These are phyloP conservation scores for Hemichromis elongatus DNA, from an alignment of 2,113 vertebrate genomes.

Conservation along the genomic window DNA sequence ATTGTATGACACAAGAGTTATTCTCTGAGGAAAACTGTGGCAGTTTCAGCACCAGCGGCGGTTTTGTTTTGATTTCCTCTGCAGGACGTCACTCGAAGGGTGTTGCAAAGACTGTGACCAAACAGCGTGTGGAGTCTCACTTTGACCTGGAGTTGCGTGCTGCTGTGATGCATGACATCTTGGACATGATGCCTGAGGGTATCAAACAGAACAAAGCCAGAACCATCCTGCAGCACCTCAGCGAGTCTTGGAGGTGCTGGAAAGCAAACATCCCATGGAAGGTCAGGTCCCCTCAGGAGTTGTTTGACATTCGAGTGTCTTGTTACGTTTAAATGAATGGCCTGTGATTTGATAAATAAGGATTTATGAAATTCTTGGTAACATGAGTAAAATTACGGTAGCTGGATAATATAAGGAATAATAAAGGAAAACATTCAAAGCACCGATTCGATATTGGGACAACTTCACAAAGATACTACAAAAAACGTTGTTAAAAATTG, in stretches of 20 bases:
- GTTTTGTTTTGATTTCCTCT: neutral
- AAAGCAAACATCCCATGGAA: conserved; percentile 99
- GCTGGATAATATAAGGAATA: neutral
- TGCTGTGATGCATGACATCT: conserved; percentile 98
- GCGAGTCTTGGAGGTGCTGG: conserved; percentile 99
- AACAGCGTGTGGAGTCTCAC: conserved; percentile 98
- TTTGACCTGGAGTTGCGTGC: conserved; percentile 97
- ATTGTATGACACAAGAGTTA: neutral
- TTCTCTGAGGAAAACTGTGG: rapidly evolving
- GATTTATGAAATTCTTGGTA: neutral
- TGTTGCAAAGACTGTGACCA: conserved; percentile 97
- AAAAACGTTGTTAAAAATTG: neutral
- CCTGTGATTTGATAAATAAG: neutral
- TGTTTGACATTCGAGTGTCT: neutral
- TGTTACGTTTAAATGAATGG: neutral
- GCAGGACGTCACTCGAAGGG: conserved; percentile 97
- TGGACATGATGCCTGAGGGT: conserved; percentile 99
- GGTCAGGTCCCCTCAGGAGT: conserved; percentile 57
- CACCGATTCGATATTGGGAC: neutral
- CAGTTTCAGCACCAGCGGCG: neutral
- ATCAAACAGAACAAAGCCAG: conserved; percentile 99
- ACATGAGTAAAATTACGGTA: neutral
- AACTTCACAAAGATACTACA: neutral
- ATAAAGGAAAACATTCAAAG: neutral
- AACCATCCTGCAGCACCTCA: conserved; percentile 96